Conservation (phyloP, 2,797 vertebrate genomes). For the Pangasius macronema region DNA sequence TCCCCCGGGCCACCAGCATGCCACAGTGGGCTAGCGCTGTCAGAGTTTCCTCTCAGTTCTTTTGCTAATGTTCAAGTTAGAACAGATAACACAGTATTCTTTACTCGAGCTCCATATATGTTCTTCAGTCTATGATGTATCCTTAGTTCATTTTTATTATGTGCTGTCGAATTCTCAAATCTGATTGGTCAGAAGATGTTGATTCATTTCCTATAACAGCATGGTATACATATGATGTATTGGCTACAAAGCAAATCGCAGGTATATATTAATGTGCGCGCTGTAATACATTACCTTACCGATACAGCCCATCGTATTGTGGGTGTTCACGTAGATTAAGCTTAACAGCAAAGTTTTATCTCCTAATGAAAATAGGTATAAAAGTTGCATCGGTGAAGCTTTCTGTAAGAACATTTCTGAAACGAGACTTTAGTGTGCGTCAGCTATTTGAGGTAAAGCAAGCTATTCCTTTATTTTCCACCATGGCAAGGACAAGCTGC, state of each 20-base stretch:
- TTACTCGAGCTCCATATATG: neutral
- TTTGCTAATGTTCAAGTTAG: neutral
- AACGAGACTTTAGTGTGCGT: neutral
- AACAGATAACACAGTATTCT: neutral
- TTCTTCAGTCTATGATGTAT: neutral
- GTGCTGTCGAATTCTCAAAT: neutral
- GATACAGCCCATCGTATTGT: neutral
- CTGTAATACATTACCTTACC: neutral
- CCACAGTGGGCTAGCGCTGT: constrained; percentile 32
- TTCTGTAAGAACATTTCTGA: neutral
- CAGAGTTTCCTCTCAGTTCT: neutral
- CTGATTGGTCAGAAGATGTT: neutral
- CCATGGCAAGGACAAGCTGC: neutral
- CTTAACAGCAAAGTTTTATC: neutral
- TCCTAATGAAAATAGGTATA: neutral
- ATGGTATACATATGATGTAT: neutral
- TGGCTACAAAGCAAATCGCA: neutral
- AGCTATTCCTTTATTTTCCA: neutral
- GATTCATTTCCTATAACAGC: neutral
- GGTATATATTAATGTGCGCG: too few species aligned
- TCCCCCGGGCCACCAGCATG: constrained; percentile 56
- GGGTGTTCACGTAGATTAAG: neutral
- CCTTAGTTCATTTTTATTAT: neutral
- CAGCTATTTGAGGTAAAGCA: neutral
- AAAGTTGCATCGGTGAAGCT: neutral